Base-by-base conservation (phyloP, 1,140 invertebrate species). In the Saccostrea cuccullata region DNA sequence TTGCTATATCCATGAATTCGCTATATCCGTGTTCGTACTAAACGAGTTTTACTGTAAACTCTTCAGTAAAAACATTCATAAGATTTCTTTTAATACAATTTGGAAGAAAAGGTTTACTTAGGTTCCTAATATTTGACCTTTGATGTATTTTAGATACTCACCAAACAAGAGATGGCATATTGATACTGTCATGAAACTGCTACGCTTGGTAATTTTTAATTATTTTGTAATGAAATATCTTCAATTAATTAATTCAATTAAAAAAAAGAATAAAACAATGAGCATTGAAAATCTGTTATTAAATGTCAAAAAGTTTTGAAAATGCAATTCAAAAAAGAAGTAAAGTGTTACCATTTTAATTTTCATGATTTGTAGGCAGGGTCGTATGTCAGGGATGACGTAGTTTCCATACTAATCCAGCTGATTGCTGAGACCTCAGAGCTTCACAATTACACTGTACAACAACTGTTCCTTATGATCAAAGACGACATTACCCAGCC, bases 91-190 rank as follows among this genome's bases (percentile, higher is more conserved):
- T 9, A 47, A 9, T 9, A 9, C 0, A 47, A 47, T 47, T 0
- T 2, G 47, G 6, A 8, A 12, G 70, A 23, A n/a, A 77, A 23
- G 11, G 0, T 30, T 26, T n/a, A 30, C 36, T 77, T 77, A 36
- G 26, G 23, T 23, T 82, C 73, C 73, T 82, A 64, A 77, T 36
- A 55, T 9, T 84, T 55, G 17, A 84, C n/a, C 20, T n/a, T 17
- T 83, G 20, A 2, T 60, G n/a, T 26, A 84, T 93, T 93, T 11
- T 90, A 95, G 97, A 92, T 98, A 97, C 95, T 97, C 99, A 11
- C 99, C 99, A 0, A 98, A 97, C 94, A 97, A 97, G 94, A 97
- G 98, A 93, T 99, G 99, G 99, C 99, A 99, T 95, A 96, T 99
- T 90, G 99, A 99, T 95, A 99, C 98, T 9, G 96, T 99, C 88